Percentiles rank a stretch among this genome's conserved stretches.
phyloP scores from a whole-genome alignment of 2,797 vertebrate species.

The Odontamblyopus lacepedii region DNA sequence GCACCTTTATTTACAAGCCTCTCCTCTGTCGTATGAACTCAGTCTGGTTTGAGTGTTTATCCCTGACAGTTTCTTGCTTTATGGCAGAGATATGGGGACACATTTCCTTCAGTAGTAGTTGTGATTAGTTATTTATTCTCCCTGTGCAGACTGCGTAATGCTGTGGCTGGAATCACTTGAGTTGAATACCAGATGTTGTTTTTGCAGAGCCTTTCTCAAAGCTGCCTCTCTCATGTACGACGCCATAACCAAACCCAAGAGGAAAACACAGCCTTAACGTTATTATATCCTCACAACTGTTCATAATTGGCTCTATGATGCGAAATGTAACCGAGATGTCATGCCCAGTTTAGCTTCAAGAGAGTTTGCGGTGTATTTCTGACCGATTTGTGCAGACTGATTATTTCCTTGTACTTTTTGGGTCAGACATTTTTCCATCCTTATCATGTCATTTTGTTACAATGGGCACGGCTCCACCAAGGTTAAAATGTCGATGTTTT shows the following conservation, averaged over 20 bases:
- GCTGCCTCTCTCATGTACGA: slow-evolving; percentile 48
- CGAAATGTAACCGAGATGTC: slow-evolving; percentile 31
- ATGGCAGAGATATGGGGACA: slow-evolving; percentile 7
- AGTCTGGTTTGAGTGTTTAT: not conserved
- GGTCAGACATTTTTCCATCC: slow-evolving; percentile 22
- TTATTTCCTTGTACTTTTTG: slow-evolving; percentile 19
- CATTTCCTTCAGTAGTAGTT: slow-evolving; percentile 20
- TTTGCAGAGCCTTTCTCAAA: slow-evolving; percentile 60
- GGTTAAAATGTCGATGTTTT: slow-evolving; percentile 59
- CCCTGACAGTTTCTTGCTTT: slow-evolving; percentile 6
- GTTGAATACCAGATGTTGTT: slow-evolving; percentile 69
- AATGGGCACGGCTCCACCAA: slow-evolving; percentile 7
- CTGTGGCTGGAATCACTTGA: slow-evolving; percentile 61
- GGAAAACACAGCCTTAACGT: slow-evolving; percentile 20
- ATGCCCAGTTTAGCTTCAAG: slow-evolving; percentile 45
- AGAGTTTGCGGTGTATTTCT: slow-evolving; percentile 39
- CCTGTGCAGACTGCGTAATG: slow-evolving; percentile 37
- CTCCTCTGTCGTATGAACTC: not conserved
- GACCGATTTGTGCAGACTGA: slow-evolving; percentile 25
- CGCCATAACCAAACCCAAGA: slow-evolving; percentile 22
- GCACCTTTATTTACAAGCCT: too few species aligned
- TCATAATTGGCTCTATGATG: slow-evolving; percentile 44
- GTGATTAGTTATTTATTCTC: slow-evolving; percentile 55
- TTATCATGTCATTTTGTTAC: slow-evolving; percentile 7
- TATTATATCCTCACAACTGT: slow-evolving; percentile 28